Base-by-base conservation (phyloP, 2,113 vertebrate genomes). In the Neomonachus schauinslandi region DNA sequence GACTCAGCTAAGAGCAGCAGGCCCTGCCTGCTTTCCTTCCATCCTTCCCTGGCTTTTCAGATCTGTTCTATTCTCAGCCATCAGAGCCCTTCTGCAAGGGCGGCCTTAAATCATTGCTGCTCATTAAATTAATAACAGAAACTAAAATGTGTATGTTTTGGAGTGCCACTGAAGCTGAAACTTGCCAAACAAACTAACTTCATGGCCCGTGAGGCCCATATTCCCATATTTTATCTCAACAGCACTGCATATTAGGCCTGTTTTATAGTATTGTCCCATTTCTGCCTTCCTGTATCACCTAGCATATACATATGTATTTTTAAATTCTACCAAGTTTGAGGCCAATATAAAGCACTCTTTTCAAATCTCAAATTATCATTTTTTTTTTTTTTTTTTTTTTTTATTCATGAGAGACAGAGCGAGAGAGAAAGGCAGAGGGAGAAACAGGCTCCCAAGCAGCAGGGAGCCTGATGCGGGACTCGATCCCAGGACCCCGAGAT, bases 281-380 rank as follows among this genome's bases (percentile, higher is more conserved):
- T 95, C 33, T 84, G 87, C 65, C 92, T 97, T 97, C 77, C 63
- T 76, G 31, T 12, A 72, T 26, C 63, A 92, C 81, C 59, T 96
- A 96, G 86, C 42, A 81, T 82, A 79, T 72, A 92, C 74, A 90
- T 65, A 69, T 1, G 7, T 91, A 93, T 92, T 2, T 9, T 96
- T 90, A 93, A 97, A 85, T 96, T 84, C 95, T 95, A 95, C 51
- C 49, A 96, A 97, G 95, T 97, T 82, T 80, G 28, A 93, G 55
- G 57, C 81, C 91, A 96, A 96, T 97, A 97, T 94, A 59, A 98
- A 98, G 79, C 11, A 46, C 36, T 18, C 2, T 89, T 55, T 95
- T 67, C 91, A 97, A 85, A 93, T 95, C 95, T 97, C 96, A 97
- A 97, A 96, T 97, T 84, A 83, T 74, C 96, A 97, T 96, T 97